Conservation (phyloP, 2,113 vertebrate genomes). For the Petaurus breviceps region DNA sequence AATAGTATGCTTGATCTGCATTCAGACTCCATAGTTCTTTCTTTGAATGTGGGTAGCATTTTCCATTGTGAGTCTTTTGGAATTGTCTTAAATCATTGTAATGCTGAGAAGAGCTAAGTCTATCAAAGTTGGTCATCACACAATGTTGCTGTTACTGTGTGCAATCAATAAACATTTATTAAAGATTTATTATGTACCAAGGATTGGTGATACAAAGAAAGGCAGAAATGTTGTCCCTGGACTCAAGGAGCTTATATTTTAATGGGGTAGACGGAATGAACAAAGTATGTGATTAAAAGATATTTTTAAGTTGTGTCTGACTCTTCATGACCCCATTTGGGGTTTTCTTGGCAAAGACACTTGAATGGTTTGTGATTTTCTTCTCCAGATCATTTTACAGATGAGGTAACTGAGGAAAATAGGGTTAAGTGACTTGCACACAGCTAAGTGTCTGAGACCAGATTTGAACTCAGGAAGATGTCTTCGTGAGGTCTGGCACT, state of each 20-base stretch:
- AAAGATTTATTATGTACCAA: background rate
- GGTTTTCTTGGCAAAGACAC: no score
- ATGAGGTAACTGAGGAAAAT: background rate
- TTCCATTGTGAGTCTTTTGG: no score
- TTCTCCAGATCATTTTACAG: background rate
- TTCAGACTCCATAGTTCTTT: no score
- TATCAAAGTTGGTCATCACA: no score
- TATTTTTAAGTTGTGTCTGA: background rate
- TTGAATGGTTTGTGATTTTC: background rate
- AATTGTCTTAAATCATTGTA: no score
- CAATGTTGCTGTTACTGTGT: no score
- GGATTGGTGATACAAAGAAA: background rate
- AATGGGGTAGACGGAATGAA: background rate
- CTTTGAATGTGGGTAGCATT: no score
- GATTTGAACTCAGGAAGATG: background rate
- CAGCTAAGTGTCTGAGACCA: background rate
- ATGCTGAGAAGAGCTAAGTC: no score
- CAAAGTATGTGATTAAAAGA: background rate
- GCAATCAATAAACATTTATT: background rate
- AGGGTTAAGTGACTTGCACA: background rate
- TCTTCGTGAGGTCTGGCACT: no score
- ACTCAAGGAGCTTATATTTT: background rate
- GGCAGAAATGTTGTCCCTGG: background rate
- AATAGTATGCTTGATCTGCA: no score
- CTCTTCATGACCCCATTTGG: no score